Percentiles rank a stretch among this genome's conserved stretches.
These are phyloP conservation scores for Notechis scutatus DNA, from an alignment of 2,113 vertebrate species.

Conservation along the genomic window DNA sequence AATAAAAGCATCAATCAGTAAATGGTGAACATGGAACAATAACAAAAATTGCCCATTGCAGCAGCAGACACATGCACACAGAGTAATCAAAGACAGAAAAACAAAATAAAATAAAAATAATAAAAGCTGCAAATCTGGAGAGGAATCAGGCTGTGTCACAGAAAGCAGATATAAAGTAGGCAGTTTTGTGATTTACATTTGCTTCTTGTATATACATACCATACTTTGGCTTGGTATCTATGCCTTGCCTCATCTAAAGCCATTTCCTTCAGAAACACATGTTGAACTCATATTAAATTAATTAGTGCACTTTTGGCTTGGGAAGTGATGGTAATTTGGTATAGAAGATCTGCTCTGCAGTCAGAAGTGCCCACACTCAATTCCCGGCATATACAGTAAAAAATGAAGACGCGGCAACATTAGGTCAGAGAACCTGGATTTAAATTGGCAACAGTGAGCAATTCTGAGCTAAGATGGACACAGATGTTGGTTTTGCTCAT, in stretches of 20 bases:
- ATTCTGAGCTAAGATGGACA: background rate
- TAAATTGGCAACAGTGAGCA: background rate
- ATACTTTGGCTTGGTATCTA: background rate
- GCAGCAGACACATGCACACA: background rate
- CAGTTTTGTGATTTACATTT: background rate
- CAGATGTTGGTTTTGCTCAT: background rate
- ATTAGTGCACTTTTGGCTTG: background rate
- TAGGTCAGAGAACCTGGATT: background rate
- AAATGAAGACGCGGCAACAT: background rate
- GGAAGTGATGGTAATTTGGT: background rate
- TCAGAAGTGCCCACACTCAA: background rate
- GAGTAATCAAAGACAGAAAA: background rate
- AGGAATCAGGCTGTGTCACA: background rate
- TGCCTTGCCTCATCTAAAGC: background rate
- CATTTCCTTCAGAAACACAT: background rate
- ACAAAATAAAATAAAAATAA: background rate
- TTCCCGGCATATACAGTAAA: background rate
- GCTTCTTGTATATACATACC: background rate
- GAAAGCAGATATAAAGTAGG: background rate
- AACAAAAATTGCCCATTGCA: background rate
- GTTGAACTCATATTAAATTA: background rate
- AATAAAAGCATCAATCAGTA: background rate
- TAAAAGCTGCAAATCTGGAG: background rate
- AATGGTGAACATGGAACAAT: background rate
- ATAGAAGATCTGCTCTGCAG: background rate